These are phyloP conservation scores for Albula glossodonta DNA, from an alignment of 2,113 vertebrate species.

Conservation along the genomic window DNA sequence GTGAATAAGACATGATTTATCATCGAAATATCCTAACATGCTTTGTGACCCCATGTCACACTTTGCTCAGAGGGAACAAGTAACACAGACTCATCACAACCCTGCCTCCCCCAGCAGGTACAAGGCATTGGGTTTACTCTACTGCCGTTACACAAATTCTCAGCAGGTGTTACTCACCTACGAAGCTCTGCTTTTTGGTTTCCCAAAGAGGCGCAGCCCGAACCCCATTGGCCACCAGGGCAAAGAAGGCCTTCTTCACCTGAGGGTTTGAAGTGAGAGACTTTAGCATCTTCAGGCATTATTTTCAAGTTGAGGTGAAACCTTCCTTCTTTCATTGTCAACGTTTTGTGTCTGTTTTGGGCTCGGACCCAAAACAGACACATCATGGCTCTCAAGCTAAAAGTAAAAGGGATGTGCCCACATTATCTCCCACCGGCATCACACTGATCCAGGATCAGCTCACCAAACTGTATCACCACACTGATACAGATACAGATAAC, in stretches of 20 bases:
- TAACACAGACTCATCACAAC: constrained; percentile 27
- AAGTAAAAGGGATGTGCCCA: neutral
- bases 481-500: neutral
- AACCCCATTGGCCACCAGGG: constrained; percentile 94
- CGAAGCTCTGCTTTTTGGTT: constrained; percentile 96
- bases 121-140: neutral
- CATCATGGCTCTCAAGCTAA: neutral
- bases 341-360: too few species aligned
- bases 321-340: too few species aligned
- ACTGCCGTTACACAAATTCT: neutral
- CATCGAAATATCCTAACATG: too few species aligned
- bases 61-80: too few species aligned
- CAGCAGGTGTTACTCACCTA: constrained; percentile 76
- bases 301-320: neutral
- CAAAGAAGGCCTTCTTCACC: constrained; percentile 98
- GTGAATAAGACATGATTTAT: too few species aligned
- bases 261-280: constrained; percentile 47
- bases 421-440: neutral
- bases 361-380: too few species aligned
- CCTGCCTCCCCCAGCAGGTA: neutral
- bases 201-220: constrained; percentile 97
- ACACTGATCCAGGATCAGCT: neutral
- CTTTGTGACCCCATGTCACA: too few species aligned
- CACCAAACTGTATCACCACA: neutral
- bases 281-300: neutral